Evolutionary conservation across 2,888 invertebrate genomes (phyloP).

Genomic region (Mesoligia furuncula): DNA sequence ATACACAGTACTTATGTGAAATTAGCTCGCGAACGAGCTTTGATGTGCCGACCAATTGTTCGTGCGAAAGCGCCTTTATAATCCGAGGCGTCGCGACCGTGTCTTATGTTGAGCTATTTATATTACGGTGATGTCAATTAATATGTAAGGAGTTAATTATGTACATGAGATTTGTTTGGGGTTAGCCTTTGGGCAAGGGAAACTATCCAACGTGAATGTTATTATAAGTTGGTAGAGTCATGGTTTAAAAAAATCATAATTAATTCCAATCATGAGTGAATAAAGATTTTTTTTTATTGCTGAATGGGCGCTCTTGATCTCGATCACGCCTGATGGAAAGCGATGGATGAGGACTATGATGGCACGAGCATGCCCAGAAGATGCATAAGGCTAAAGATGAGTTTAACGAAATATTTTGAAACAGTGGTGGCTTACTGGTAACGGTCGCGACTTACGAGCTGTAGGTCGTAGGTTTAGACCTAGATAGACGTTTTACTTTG

Average conservation of each 20-base stretch:
- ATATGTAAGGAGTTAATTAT: constrained; percentile 58
- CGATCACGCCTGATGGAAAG: too few relatives aligned
- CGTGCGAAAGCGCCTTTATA: constrained; percentile 85
- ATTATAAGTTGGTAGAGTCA: not conserved
- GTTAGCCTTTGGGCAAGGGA: not conserved
- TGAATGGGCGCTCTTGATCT: too few relatives aligned
- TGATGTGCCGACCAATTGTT: constrained; percentile 88
- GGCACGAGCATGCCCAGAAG: too few relatives aligned
- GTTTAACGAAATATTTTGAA: too few relatives aligned
- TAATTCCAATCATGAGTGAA: not conserved
- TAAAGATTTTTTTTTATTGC: not conserved
- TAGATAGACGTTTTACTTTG: not conserved
- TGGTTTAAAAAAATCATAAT: not conserved
- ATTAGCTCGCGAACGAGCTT: constrained; percentile 87
- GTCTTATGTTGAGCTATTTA: constrained; percentile 65
- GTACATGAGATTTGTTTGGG: constrained; percentile 22
- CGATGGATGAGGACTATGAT: too few relatives aligned
- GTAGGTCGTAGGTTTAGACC: not conserved
- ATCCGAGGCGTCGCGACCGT: constrained; percentile 80
- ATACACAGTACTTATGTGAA: constrained; percentile 87
- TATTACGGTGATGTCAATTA: constrained; percentile 58
- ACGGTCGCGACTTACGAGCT: not conserved
- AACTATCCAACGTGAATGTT: not conserved
- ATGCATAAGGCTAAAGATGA: too few relatives aligned
- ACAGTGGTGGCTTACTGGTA: not conserved